Evolutionary conservation across 1,140 invertebrate genomes (phyloP).

Genomic region (Heliothis subflexa): DNA sequence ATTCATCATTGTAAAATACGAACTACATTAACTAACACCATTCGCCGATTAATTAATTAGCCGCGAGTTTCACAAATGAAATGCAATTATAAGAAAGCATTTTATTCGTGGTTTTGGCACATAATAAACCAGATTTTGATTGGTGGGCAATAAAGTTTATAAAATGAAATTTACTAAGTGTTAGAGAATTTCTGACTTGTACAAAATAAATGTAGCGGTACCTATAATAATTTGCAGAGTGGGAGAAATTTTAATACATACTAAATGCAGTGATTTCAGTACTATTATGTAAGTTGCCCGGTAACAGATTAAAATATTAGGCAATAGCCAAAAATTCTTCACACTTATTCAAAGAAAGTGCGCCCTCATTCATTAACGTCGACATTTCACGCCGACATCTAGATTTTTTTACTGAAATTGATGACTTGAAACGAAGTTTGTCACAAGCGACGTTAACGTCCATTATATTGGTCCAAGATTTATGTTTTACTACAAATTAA

Average conservation of each 20-base stretch:
- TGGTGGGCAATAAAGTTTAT: too few relatives aligned
- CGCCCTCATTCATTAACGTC: slow-evolving; percentile 8
- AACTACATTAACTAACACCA: neutral
- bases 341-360: slow-evolving; percentile 12
- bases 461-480: slow-evolving; percentile 30
- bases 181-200: too few relatives aligned
- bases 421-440: slow-evolving; percentile 9
- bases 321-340: neutral
- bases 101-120: too few relatives aligned
- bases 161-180: too few relatives aligned
- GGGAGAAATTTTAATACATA: too few relatives aligned
- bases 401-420: slow-evolving; percentile 27
- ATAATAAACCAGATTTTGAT: too few relatives aligned
- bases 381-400: slow-evolving; percentile 19
- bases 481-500: slow-evolving; percentile 45
- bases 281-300: neutral
- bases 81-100: too few relatives aligned
- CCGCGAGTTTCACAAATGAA: too few relatives aligned
- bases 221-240: too few relatives aligned
- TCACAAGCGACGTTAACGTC: slow-evolving; percentile 10
- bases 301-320: too few relatives aligned
- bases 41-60: slow-evolving; percentile 1
- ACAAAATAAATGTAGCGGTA: too few relatives aligned
- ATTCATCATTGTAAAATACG: slow-evolving; percentile 23
- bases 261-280: neutral